phyloP scores from a whole-genome alignment of 1,140 invertebrate species.

The Macrobrachium nipponense region DNA sequence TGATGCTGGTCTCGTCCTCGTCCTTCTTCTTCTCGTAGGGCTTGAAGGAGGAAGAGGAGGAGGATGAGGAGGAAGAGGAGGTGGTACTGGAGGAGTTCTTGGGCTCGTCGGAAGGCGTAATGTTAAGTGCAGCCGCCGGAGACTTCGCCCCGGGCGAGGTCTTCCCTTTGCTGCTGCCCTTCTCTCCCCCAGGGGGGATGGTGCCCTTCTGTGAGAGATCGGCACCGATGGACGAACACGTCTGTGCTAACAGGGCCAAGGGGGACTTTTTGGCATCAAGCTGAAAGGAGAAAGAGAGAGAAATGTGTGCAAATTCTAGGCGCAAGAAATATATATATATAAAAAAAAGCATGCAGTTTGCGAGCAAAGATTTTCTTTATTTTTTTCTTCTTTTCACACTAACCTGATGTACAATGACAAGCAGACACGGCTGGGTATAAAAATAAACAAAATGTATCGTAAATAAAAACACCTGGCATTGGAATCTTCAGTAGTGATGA shows the following conservation, averaged over 20 bases:
- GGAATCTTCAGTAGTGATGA: too few relatives aligned
- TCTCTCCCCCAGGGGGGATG: constrained; percentile 23
- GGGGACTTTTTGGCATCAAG: constrained; percentile 98
- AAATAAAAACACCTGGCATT: too few relatives aligned
- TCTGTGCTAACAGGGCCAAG: constrained; percentile 93
- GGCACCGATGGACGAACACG: constrained; percentile 91
- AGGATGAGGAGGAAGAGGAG: constrained; percentile 69
- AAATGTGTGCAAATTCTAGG: not conserved
- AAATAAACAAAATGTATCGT: too few relatives aligned
- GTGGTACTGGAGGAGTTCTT: constrained; percentile 11
- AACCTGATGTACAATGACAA: too few relatives aligned
- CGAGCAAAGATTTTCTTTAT: too few relatives aligned
- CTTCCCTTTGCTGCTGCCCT: constrained; percentile 43
- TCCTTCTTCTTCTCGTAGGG: constrained; percentile 77
- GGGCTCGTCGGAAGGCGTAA: constrained; percentile 39
- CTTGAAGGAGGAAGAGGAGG: constrained; percentile 75
- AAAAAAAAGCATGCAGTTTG: too few relatives aligned
- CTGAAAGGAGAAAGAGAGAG: constrained; percentile 77
- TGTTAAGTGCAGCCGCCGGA: constrained; percentile 64
- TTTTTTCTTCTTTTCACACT: too few relatives aligned
- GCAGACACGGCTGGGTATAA: too few relatives aligned
- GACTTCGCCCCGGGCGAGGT: constrained; percentile 80
- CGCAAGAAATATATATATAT: not conserved
- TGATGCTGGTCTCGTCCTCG: constrained; percentile 62
- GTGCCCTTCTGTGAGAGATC: constrained; percentile 45